phyloP scores from a whole-genome alignment of 2,113 vertebrate species.

The Orientallactaga bullata region DNA sequence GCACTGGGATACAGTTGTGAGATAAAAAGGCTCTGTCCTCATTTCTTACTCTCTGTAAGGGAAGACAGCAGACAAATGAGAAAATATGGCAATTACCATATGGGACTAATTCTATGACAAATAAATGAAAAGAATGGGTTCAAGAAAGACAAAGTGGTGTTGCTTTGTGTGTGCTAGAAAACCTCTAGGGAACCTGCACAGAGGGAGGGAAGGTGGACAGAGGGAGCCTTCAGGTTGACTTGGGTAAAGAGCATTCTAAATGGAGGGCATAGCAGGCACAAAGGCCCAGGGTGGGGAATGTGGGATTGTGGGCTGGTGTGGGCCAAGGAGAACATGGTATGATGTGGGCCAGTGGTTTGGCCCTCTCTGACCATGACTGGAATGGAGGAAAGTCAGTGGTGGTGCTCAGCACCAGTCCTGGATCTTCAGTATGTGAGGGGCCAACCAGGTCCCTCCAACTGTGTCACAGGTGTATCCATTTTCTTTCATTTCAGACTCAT shows the following conservation, averaged over 20 bases:
- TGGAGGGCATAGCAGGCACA: neutral
- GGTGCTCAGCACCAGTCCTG: fast-evolving
- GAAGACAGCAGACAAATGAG: fast-evolving
- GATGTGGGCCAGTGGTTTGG: no score
- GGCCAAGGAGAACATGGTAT: fast-evolving
- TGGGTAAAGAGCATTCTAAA: no score
- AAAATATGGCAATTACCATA: fast-evolving
- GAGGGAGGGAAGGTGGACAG: neutral
- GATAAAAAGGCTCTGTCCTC: neutral
- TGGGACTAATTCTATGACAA: neutral
- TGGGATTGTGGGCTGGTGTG: neutral
- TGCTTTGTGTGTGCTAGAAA: fast-evolving
- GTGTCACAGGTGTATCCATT: fast-evolving
- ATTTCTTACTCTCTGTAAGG: fast-evolving
- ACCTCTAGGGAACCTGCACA: neutral
- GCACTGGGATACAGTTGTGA: neutral
- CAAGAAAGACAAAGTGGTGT: neutral
- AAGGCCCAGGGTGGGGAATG: neutral
- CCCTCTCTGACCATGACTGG: neutral
- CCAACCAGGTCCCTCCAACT: neutral
- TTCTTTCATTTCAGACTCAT: conserved; percentile 88
- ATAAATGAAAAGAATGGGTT: neutral
- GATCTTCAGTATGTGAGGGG: fast-evolving
- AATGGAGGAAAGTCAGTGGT: fast-evolving
- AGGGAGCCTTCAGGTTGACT: neutral